Conservation (phyloP, 2,888 invertebrate species). For the Agrilus mali region DNA sequence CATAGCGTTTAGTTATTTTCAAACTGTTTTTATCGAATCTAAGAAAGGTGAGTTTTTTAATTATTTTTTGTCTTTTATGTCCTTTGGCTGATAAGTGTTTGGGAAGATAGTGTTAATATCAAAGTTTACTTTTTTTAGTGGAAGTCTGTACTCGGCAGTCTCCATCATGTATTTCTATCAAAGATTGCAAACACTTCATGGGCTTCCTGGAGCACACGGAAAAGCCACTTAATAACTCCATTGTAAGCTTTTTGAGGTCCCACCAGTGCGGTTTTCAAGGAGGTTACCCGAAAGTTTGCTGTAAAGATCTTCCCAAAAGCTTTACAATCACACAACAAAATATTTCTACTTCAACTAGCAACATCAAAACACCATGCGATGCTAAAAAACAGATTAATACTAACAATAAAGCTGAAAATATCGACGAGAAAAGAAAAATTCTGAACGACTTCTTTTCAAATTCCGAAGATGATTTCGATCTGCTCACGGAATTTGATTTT, state of each 20-base stretch:
- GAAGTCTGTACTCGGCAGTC: too few species aligned
- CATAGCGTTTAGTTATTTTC: too few species aligned
- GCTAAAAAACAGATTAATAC: constrained; percentile 15
- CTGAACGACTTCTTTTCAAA: neutral
- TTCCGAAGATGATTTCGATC: constrained; percentile 1
- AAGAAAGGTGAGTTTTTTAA: too few species aligned
- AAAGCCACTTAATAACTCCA: constrained; percentile 15
- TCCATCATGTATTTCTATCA: constrained; percentile 26
- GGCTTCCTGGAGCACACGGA: constrained; percentile 13
- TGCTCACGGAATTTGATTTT: too few species aligned
- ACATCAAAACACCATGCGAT: too few species aligned
- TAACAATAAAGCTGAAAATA: constrained; percentile 23
- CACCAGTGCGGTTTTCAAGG: constrained; percentile 32
- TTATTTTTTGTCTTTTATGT: too few species aligned
- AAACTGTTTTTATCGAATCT: too few species aligned
- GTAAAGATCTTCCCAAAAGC: constrained; percentile 27
- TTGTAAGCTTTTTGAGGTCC: constrained; percentile 12
- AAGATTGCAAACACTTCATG: constrained; percentile 17
- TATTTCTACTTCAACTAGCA: too few species aligned
- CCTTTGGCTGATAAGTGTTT: too few species aligned
- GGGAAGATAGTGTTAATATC: too few species aligned
- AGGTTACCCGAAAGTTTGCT: constrained; percentile 40
- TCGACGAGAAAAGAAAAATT: constrained; percentile 1
- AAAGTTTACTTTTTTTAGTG: too few species aligned
- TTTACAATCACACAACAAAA: neutral